Percentiles rank a stretch among this genome's conserved stretches.
These are phyloP conservation scores for Micronycteris hirsuta DNA, from an alignment of 2,113 vertebrate species.

Conservation along the genomic window DNA sequence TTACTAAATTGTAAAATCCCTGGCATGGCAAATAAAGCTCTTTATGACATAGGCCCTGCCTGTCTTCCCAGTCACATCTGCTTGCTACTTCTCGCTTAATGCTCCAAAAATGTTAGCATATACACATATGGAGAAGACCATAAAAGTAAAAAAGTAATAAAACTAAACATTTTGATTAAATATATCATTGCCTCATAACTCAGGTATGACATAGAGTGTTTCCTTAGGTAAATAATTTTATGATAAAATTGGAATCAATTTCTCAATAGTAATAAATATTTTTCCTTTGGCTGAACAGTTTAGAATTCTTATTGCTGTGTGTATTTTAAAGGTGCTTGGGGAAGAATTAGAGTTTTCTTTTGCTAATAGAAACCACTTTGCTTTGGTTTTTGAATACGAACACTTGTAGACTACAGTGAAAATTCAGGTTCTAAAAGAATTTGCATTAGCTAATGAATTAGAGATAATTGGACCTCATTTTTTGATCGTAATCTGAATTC, in stretches of 20 bases:
- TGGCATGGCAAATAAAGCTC: not conserved
- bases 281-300: not conserved
- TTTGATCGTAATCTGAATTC: not conserved
- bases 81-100: not conserved
- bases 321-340: not conserved
- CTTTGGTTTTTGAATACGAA: not conserved
- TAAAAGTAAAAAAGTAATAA: slow-evolving; percentile 13
- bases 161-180: slow-evolving; percentile 29
- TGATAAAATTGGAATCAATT: not conserved
- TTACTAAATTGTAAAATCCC: not conserved
- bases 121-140: not conserved
- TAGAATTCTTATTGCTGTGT: not conserved
- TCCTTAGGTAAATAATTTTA: slow-evolving; percentile 36
- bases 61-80: not conserved
- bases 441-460: not conserved
- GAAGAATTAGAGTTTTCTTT: not conserved
- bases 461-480: not conserved
- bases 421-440: not conserved
- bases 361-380: not conserved
- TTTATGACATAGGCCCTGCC: not conserved
- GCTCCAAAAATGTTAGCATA: not conserved
- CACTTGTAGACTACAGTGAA: not conserved
- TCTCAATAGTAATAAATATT: not conserved
- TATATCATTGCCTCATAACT: not conserved
- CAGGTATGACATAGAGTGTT: not conserved